Evolutionary conservation across 2,113 vertebrate genomes (phyloP), one percentile per base, ranked within the genome.

Genomic region (Struthidea cinerea): DNA sequence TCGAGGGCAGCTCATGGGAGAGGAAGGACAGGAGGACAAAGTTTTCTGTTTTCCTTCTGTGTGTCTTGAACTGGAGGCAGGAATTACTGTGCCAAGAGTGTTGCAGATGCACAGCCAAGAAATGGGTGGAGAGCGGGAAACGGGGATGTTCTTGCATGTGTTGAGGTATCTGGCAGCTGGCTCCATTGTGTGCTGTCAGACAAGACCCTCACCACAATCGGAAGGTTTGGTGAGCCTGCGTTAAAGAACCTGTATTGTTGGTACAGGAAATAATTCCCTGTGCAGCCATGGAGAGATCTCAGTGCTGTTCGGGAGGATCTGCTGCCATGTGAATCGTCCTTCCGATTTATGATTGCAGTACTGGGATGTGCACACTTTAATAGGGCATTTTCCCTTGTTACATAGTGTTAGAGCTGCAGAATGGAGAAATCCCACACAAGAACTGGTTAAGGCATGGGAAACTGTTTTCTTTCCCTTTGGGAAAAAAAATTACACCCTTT

Each of bases 101-200:
- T 33, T 85, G 60, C 4, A 13, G 55, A 47, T 69, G 27, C 42
- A 53, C n/a, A 46, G 59, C 39, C n/a, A 37, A 56, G 83, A 70
- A 47, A 53, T 9, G 61, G 53, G 24, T 0, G 0, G 61, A 63
- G 42, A 67, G 15, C 0, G 0, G 49, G 39, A 67, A 75, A 41
- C 20, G 33, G 30, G 69, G 30, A 79, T 9, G 4, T 85, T 87
- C 53, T 21, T 73, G 57, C 59, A 13, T 0, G 2, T 53, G 10
- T 16, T 1, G 3, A 56, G 57, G 41, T 87, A 11, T 64, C 69
- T 75, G 76, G 44, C 60, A 60, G 35, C 2, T 2, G 52, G 14
- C 67, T 86, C 55, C 27, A 37, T 78, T 81, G 74, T 2, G 2
- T 71, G 17, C 42, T 84, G 79, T 68, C 82, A 68, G 37, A 63